Evolutionary conservation across 2,797 vertebrate species (phyloP).

Genomic region (Gila robusta): DNA sequence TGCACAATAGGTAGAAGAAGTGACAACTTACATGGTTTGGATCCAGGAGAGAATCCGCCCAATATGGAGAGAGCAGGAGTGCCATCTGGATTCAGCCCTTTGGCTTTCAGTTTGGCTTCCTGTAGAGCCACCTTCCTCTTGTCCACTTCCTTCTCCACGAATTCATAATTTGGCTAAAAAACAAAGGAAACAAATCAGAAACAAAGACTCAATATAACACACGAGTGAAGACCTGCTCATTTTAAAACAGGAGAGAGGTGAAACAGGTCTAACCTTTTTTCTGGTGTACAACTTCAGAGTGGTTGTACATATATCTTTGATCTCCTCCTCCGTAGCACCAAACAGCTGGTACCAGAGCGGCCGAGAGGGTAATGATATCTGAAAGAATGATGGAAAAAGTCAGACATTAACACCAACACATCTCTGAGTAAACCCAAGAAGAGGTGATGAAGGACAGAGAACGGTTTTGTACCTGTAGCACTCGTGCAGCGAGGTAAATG

Average conservation of each 20-base stretch:
- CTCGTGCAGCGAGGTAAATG: slow-evolving; percentile 96
- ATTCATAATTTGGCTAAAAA: slow-evolving; percentile 93
- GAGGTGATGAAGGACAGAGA: not conserved
- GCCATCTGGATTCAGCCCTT: slow-evolving; percentile 96
- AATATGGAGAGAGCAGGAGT: slow-evolving; percentile 93
- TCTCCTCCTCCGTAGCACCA: slow-evolving; percentile 92
- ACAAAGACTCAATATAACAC: not conserved
- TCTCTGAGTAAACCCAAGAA: not conserved
- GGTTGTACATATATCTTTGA: slow-evolving; percentile 97
- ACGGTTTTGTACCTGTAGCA: slow-evolving; percentile 82
- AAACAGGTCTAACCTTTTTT: slow-evolving; percentile 85
- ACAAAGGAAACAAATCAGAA: slow-evolving; percentile 6
- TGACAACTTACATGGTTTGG: slow-evolving; percentile 88
- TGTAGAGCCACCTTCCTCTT: slow-evolving; percentile 93
- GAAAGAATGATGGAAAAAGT: not conserved
- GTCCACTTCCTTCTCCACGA: slow-evolving; percentile 97
- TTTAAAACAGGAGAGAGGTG: not conserved
- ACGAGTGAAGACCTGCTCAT: not conserved
- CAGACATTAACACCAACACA: not conserved
- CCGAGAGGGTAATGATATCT: slow-evolving; percentile 93
- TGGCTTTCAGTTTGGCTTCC: slow-evolving; percentile 97
- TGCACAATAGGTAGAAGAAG: not conserved
- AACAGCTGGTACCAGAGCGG: slow-evolving; percentile 97
- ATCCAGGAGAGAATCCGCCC: slow-evolving; percentile 96
- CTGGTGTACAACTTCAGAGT: slow-evolving; percentile 94